phyloP scores from a whole-genome alignment of 2,888 invertebrate genomes.

The Chymomyza fuscimana region DNA sequence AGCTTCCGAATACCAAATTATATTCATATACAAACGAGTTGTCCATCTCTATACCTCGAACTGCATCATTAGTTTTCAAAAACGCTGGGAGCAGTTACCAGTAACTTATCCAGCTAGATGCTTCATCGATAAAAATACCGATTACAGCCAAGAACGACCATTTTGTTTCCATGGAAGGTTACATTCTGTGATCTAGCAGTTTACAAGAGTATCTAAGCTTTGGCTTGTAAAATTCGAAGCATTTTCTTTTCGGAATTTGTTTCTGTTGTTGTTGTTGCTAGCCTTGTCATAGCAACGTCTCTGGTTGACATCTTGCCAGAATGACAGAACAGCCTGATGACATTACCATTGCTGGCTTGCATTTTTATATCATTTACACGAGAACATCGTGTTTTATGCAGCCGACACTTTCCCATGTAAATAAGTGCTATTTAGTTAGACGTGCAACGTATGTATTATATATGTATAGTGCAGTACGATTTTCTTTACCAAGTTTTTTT shows the following conservation, averaged over 20 bases:
- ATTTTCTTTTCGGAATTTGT: background rate
- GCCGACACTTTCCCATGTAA: conserved; percentile 44
- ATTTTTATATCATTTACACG: conserved; percentile 64
- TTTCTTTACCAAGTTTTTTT: background rate
- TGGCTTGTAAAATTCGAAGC: background rate
- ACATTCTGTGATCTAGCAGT: too few species aligned
- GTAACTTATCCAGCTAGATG: too few species aligned
- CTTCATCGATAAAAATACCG: too few species aligned
- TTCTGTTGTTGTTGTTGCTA: conserved; percentile 8
- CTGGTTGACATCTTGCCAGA: conserved; percentile 18
- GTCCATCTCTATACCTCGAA: too few species aligned
- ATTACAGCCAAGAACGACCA: too few species aligned
- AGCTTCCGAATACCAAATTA: too few species aligned
- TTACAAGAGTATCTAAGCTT: background rate
- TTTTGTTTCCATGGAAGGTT: too few species aligned
- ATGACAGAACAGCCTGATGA: conserved; percentile 44
- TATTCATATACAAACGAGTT: too few species aligned
- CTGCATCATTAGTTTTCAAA: too few species aligned
- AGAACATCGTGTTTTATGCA: conserved; percentile 39
- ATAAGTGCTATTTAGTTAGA: background rate
- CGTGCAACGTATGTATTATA: background rate
- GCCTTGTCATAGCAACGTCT: conserved; percentile 7
- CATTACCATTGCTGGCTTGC: conserved; percentile 26
- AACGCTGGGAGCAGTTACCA: too few species aligned
- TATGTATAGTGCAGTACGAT: background rate